A percentile compares a stretch with the other conserved stretches of the same genome.
phyloP scores from a whole-genome alignment of 2,113 vertebrate genomes.

The Thunnus maccoyii region DNA sequence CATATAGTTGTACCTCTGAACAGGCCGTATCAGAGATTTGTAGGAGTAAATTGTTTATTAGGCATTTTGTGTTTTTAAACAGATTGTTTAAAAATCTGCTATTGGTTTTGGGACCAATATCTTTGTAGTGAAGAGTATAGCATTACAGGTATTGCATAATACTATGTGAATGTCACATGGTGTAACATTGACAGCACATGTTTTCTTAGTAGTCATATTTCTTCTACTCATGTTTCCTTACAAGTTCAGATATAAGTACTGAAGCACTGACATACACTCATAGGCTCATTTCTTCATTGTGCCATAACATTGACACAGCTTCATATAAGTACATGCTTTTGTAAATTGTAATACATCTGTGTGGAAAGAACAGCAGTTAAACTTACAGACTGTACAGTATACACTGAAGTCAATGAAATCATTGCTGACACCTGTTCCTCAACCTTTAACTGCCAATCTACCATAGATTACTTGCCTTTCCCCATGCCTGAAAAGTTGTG shows the following conservation, averaged over 20 bases:
- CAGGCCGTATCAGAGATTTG: neutral
- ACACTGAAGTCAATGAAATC: no score
- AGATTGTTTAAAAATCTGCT: neutral
- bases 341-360: neutral
- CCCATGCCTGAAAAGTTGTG: no score
- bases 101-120: neutral
- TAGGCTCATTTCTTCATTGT: neutral
- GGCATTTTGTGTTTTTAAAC: neutral
- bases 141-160: no score
- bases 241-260: neutral
- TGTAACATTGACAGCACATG: no score
- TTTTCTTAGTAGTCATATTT: neutral
- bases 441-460: no score
- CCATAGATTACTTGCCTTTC: no score
- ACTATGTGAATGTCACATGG: no score
- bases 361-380: no score
- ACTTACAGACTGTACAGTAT: no score
- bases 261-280: neutral
- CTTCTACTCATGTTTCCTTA: neutral
- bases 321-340: neutral
- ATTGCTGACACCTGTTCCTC: no score
- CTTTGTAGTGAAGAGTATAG: neutral
- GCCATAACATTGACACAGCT: neutral
- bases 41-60: neutral
- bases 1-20: neutral